Evolutionary conservation across 37 sponge, comb jelly and placozoan species (phyloP).

Genomic region (Halisarca cf. caerulea): DNA sequence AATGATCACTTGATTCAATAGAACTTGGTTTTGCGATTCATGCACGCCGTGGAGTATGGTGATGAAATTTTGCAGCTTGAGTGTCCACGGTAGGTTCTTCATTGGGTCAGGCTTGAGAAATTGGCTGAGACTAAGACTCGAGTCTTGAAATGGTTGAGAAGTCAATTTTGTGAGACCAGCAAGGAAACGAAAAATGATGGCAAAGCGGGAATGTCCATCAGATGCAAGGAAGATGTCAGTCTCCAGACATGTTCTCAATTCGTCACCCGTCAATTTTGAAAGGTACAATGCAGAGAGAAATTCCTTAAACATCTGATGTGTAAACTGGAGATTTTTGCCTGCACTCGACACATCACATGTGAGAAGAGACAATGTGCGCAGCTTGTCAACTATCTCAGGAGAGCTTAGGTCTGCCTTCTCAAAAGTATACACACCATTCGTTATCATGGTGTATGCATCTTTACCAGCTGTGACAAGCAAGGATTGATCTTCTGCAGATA

Average conservation of each 20-base stretch:
- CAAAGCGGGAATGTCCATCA: background rate
- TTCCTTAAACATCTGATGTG: constrained; percentile 10
- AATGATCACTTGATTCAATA: background rate
- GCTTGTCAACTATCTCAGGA: background rate
- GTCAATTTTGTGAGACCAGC: constrained; percentile 28
- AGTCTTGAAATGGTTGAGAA: background rate
- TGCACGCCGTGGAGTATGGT: constrained; percentile 20
- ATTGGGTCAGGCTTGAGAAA: constrained; percentile 5
- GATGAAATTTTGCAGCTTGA: background rate
- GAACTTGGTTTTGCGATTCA: background rate
- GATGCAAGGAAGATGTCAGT: background rate
- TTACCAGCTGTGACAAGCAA: background rate
- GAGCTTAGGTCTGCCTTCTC: background rate
- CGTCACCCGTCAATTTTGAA: background rate
- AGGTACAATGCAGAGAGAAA: constrained; percentile 9
- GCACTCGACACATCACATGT: background rate
- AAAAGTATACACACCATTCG: background rate
- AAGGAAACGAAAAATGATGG: constrained; percentile 19
- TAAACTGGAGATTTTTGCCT: background rate
- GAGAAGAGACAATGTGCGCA: background rate
- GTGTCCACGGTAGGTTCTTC: background rate
- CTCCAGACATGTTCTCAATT: background rate
- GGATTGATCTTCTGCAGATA: background rate
- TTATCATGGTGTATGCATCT: background rate
- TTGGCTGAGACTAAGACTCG: background rate